Evolutionary conservation across 2,797 vertebrate genomes (phyloP).

Genomic region (Diceros bicornis): DNA sequence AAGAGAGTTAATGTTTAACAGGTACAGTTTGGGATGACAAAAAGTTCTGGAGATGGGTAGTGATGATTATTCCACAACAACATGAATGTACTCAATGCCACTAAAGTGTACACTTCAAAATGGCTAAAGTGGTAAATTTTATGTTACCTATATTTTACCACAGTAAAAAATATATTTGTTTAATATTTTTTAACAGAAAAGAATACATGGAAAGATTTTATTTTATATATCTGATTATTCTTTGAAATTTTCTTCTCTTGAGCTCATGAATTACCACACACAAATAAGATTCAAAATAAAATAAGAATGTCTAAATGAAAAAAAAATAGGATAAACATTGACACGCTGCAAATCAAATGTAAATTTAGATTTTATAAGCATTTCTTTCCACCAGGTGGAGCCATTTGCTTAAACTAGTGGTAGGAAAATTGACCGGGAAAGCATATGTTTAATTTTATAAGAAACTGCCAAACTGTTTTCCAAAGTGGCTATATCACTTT

Average conservation of each 20-base stretch:
- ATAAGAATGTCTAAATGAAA: constrained; percentile 8
- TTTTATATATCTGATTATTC: neutral
- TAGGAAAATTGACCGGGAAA: neutral
- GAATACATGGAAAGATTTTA: neutral
- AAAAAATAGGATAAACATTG: constrained; percentile 16
- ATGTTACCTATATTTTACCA: neutral
- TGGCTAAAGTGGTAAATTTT: neutral
- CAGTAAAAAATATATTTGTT: neutral
- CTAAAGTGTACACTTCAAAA: neutral
- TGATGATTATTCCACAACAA: neutral
- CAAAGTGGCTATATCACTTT: neutral
- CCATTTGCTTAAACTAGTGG: constrained; percentile 59
- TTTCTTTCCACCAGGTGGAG: constrained; percentile 75
- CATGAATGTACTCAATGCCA: neutral
- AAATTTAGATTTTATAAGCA: neutral
- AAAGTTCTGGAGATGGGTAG: neutral
- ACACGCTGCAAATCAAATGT: neutral
- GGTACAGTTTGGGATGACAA: neutral
- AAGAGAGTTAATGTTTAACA: neutral
- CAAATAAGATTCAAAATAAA: constrained; percentile 41
- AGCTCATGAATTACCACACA: constrained; percentile 11
- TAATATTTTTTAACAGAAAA: neutral
- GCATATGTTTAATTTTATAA: neutral
- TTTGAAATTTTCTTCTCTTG: neutral
- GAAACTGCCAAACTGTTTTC: neutral